These are phyloP conservation scores for Mellivora capensis DNA, from an alignment of 2,113 vertebrate species.

Conservation along the genomic window DNA sequence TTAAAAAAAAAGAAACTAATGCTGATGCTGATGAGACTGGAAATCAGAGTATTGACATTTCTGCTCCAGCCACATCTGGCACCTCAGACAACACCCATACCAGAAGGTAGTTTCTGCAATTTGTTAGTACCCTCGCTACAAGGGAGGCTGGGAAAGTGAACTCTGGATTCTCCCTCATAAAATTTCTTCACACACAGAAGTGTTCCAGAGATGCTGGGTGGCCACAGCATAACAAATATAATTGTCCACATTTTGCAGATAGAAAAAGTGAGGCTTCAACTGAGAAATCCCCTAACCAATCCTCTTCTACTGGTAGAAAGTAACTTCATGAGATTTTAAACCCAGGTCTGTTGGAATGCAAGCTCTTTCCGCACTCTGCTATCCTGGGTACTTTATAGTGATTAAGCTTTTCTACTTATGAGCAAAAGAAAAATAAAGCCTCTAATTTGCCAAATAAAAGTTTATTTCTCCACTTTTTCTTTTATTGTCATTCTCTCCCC, in stretches of 20 bases:
- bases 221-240: neutral
- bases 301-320: neutral
- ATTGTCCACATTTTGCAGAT: neutral
- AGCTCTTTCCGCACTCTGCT: neutral
- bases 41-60: neutral
- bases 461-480: neutral
- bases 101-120: neutral
- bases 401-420: neutral
- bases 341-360: neutral
- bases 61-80: neutral
- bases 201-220: neutral
- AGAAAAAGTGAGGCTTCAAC: neutral
- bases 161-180: neutral
- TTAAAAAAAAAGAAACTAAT: neutral
- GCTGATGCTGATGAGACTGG: neutral
- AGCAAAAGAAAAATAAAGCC: neutral
- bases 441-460: neutral
- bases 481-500: neutral
- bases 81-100: neutral
- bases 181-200: neutral
- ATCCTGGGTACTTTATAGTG: neutral
- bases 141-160: neutral
- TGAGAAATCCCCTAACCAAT: neutral
- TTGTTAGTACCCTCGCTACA: neutral
- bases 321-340: neutral